Evolutionary conservation across 2,113 vertebrate species (phyloP).

Genomic region (Oryzias celebensis): DNA sequence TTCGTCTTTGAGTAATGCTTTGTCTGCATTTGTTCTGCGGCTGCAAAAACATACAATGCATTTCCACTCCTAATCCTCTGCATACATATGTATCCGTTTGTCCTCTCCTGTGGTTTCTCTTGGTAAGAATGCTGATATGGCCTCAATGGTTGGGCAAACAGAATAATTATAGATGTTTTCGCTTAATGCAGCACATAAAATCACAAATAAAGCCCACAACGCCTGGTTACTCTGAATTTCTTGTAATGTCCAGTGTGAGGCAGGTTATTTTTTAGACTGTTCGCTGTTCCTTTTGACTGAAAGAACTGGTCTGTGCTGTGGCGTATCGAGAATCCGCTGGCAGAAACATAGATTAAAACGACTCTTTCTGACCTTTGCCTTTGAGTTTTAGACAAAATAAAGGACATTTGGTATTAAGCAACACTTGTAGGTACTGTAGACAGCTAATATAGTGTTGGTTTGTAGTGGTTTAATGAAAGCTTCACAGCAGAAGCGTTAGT

Average conservation of each 20-base stretch:
- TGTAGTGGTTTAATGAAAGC: too few relatives aligned
- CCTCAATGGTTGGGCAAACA: conserved; percentile 50
- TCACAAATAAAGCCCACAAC: neutral
- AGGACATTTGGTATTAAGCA: too few relatives aligned
- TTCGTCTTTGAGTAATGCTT: conserved; percentile 56
- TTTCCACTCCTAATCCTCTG: conserved; percentile 51
- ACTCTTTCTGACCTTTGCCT: too few relatives aligned
- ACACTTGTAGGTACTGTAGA: too few relatives aligned
- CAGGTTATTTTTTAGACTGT: neutral
- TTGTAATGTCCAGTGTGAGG: neutral
- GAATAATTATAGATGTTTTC: conserved; percentile 58
- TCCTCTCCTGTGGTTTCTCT: conserved; percentile 42
- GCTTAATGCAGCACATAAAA: conserved; percentile 55
- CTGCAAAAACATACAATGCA: conserved; percentile 43
- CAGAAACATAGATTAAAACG: too few relatives aligned
- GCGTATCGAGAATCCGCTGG: too few relatives aligned
- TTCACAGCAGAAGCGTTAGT: too few relatives aligned
- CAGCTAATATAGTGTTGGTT: too few relatives aligned
- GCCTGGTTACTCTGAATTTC: conserved; percentile 1
- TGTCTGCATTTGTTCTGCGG: conserved; percentile 50
- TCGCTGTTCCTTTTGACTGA: too few relatives aligned
- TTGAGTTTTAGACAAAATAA: too few relatives aligned
- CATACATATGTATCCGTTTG: conserved; percentile 46
- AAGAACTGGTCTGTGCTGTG: too few relatives aligned
- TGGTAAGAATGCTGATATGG: conserved; percentile 54